These are phyloP conservation scores for Tetranychus piercei DNA, from an alignment of 2,888 invertebrate genomes.

Conservation along the genomic window DNA sequence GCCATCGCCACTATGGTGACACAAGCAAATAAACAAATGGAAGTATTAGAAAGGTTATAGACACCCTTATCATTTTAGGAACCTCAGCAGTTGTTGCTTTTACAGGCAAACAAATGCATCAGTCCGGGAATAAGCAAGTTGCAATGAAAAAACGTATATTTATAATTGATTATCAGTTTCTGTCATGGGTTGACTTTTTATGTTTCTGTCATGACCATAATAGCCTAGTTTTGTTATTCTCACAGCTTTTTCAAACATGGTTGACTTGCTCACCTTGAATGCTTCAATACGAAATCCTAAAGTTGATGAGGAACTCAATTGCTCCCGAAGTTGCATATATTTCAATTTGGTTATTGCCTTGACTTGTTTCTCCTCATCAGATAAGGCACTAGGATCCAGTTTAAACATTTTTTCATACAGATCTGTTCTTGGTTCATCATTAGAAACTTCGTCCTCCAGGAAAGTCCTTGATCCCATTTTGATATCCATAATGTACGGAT, in stretches of 20 bases:
- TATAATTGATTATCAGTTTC: no score
- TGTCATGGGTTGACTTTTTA: no score
- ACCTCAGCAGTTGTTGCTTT: no score
- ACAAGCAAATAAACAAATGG: no score
- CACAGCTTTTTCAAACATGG: neutral
- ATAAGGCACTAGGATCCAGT: conserved; percentile 69
- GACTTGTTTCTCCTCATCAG: conserved; percentile 54
- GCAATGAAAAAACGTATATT: no score
- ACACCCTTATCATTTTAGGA: no score
- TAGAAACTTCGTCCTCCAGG: conserved; percentile 83
- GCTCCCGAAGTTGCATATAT: conserved; percentile 69
- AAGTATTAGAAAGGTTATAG: no score
- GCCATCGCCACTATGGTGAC: no score
- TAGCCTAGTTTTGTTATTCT: neutral
- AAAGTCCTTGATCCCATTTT: conserved; percentile 90
- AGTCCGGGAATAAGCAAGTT: no score
- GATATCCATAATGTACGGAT: conserved; percentile 90
- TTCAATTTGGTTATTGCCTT: conserved; percentile 81
- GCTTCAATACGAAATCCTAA: conserved; percentile 93
- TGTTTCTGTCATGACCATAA: no score
- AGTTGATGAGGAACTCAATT: conserved; percentile 73
- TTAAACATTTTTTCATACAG: conserved; percentile 89
- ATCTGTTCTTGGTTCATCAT: conserved; percentile 53
- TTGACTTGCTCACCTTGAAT: conserved; percentile 38
- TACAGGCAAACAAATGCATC: no score